A percentile compares a stretch with the other conserved stretches of the same genome.
These are phyloP conservation scores for Dicrurus megarhynchus DNA, from an alignment of 2,113 vertebrate species.

Conservation along the genomic window DNA sequence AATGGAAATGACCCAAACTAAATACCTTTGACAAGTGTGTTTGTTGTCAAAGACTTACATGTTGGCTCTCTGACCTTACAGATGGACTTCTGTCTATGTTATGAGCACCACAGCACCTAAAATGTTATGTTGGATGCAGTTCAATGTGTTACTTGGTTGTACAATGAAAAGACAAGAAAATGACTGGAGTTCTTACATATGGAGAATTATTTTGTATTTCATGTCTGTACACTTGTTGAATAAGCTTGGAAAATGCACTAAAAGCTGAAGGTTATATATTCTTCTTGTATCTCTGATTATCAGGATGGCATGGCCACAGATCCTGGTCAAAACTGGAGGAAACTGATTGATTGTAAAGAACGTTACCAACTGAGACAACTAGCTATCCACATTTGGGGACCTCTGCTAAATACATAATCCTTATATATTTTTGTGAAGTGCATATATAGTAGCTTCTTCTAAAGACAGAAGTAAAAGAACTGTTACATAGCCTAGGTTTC, in stretches of 20 bases:
- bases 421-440: not conserved
- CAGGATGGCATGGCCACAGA: not conserved
- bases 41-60: not conserved
- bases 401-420: not conserved
- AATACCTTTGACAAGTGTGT: not conserved
- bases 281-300: not conserved
- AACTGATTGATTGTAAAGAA: not conserved
- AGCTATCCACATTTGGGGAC: not conserved
- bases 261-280: not conserved
- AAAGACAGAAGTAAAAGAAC: not conserved
- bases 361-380: not conserved
- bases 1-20: not conserved
- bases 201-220: not conserved
- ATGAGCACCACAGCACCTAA: not conserved
- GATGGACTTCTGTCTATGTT: not conserved
- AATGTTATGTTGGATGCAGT: fast-evolving
- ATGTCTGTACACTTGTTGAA: not conserved
- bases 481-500: not conserved
- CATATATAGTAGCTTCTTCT: not conserved
- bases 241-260: not conserved
- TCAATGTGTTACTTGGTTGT: not conserved
- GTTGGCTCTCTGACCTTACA: not conserved
- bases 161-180: not conserved
- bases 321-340: not conserved
- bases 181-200: not conserved